Conservation (phyloP, 2,797 vertebrate genomes). For the Fundulus diaphanus region DNA sequence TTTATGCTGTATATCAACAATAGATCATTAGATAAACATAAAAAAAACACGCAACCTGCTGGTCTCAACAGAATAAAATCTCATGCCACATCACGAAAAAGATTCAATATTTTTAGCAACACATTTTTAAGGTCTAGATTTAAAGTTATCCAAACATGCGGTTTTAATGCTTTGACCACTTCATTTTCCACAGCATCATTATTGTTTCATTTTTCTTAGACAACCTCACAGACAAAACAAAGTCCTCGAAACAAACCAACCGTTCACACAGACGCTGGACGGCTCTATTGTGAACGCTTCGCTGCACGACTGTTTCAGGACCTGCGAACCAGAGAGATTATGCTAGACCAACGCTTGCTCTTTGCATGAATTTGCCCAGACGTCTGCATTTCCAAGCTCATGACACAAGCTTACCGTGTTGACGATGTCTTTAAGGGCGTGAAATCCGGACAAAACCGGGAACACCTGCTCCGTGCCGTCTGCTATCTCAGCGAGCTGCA, state of each 20-base stretch:
- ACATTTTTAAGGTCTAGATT: neutral
- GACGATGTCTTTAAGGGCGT: conserved; percentile 93
- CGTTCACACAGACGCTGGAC: conserved; percentile 91
- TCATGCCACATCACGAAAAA: no score
- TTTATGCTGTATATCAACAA: no score
- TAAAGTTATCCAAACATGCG: neutral
- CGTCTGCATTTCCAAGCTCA: neutral
- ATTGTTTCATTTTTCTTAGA: neutral
- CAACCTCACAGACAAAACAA: neutral
- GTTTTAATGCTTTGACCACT: neutral
- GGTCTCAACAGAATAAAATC: no score
- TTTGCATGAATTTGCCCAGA: neutral
- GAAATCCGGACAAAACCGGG: conserved; percentile 93
- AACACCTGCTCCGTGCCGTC: conserved; percentile 93
- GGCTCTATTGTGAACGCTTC: conserved; percentile 89
- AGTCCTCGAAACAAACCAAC: conserved; percentile 73
- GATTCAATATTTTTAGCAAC: no score
- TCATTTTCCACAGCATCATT: no score
- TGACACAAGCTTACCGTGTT: conserved; percentile 86
- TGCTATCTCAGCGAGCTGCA: conserved; percentile 91
- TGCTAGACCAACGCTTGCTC: neutral
- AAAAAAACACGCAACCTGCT: no score
- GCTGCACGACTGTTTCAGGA: conserved; percentile 89
- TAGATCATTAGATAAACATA: no score
- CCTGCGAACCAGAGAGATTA: conserved; percentile 69